Evolutionary conservation across 2,888 invertebrate genomes (phyloP).

Genomic region (Pollenia amentaria): DNA sequence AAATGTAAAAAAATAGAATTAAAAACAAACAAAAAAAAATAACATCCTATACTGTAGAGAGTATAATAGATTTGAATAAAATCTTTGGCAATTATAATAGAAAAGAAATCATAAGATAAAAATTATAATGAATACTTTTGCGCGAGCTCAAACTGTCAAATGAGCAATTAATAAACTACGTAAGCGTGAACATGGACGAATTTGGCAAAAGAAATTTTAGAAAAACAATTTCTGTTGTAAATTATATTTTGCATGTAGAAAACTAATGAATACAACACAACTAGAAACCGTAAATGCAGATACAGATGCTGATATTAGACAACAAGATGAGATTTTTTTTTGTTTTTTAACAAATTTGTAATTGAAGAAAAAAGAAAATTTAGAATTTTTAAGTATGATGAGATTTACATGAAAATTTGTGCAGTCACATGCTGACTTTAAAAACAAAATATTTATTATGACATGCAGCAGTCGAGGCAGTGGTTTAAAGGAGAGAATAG

Average conservation of each 20-base stretch:
- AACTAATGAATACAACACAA: slow-evolving; percentile 35
- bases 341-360: neutral
- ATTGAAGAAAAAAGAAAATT: neutral
- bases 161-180: slow-evolving; percentile 76
- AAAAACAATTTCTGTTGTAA: neutral
- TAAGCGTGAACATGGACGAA: slow-evolving; percentile 75
- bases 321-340: neutral
- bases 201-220: slow-evolving; percentile 66
- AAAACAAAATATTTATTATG: slow-evolving; percentile 10
- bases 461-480: neutral
- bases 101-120: slow-evolving; percentile 45
- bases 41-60: neutral
- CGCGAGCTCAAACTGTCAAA: slow-evolving; percentile 75
- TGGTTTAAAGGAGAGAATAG: no score
- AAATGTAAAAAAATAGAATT: slow-evolving; percentile 25
- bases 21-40: slow-evolving; percentile 18
- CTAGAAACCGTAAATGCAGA: neutral
- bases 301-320: neutral
- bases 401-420: slow-evolving; percentile 6
- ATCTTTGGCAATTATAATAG: slow-evolving; percentile 9
- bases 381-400: neutral
- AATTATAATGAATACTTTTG: slow-evolving; percentile 68
- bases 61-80: slow-evolving; percentile 9
- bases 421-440: neutral
- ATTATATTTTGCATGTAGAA: slow-evolving; percentile 38